Evolutionary conservation across 2,113 vertebrate genomes (phyloP), one percentile per base, ranked within the genome.

Genomic region (Dinomys branickii): DNA sequence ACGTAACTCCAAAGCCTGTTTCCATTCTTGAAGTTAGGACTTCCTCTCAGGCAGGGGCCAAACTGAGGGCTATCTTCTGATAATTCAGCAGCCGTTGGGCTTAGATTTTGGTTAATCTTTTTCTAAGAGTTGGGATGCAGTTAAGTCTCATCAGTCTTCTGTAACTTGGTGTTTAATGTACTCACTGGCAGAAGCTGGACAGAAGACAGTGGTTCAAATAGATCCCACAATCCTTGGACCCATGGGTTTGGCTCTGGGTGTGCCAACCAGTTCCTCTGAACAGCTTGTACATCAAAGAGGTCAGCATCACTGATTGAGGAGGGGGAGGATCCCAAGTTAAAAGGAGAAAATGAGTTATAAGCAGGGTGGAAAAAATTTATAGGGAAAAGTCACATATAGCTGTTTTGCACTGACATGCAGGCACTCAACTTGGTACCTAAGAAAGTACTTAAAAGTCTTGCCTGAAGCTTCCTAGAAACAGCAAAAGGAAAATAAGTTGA

Each of bases 401-500:
- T 92, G 14, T 54, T 95, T 44, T 80, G 44, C 56, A 95, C 56
- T 95, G 75, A 96, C 63, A 89, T 13, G n/a, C 4, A 96, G 61
- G 35, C 52, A 82, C 52, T 87, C 73, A 95, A 91, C 17, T 50
- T 65, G 10, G 71, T 52, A 41, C 71, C 85, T 73, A 92, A 85
- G 91, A 94, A 94, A 92, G 65, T 71, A 83, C 54, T 88, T 84
- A 80, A 94, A 92, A 96, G 94, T 92, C 91, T 94, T 92, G 65
- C 87, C 77, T 92, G 87, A 78, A 94, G 81, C 84, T 94, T 94
- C 85, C 56, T 81, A 95, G 94, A 91, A 94, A 95, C n/a, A 95
- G 71, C 86, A 77, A 93, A 96, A 96, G 95, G 80, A 88, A 95
- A 94, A 44, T 61, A 93, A 94, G 59, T 54, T 73, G 84, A 92